These are phyloP conservation scores for Melieria omissa DNA, from an alignment of 2,888 invertebrate genomes.

Conservation along the genomic window DNA sequence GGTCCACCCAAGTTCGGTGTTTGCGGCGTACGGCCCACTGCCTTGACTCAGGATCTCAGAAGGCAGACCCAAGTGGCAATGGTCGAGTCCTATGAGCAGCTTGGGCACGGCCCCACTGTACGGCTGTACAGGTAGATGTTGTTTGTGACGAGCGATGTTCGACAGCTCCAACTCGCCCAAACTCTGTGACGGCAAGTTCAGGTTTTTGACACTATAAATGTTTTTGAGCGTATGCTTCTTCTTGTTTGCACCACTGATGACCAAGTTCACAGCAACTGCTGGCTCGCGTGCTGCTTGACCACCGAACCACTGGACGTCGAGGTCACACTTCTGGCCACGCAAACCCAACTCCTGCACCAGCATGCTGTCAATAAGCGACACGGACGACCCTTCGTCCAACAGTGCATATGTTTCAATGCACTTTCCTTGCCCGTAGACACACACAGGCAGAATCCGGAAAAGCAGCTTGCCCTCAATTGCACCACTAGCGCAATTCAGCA, in stretches of 20 bases:
- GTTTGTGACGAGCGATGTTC: not conserved
- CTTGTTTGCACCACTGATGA: conserved; percentile 26
- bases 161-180: conserved; percentile 12
- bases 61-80: conserved; percentile 38
- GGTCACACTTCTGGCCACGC: conserved; percentile 26
- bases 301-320: conserved; percentile 44
- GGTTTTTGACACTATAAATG: conserved; percentile 34
- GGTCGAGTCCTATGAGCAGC: conserved; percentile 35
- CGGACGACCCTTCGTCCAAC: too few species aligned
- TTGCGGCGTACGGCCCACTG: conserved; percentile 29
- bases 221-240: conserved; percentile 14
- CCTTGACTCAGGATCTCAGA: conserved; percentile 16
- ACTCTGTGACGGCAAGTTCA: conserved; percentile 37
- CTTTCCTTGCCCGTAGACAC: conserved; percentile 26
- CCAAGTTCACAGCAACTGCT: conserved; percentile 19
- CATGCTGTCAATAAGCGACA: too few species aligned
- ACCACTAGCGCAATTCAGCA: not conserved
- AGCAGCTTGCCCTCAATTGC: conserved; percentile 5
- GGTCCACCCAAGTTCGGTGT: conserved; percentile 37
- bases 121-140: conserved; percentile 21
- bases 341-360: conserved; percentile 35
- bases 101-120: conserved; percentile 31
- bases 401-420: conserved; percentile 31
- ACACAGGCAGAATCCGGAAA: conserved; percentile 21
- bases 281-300: conserved; percentile 31